Evolutionary conservation across 2,113 vertebrate genomes (phyloP).

Genomic region (Lichenostomus cassidix): DNA sequence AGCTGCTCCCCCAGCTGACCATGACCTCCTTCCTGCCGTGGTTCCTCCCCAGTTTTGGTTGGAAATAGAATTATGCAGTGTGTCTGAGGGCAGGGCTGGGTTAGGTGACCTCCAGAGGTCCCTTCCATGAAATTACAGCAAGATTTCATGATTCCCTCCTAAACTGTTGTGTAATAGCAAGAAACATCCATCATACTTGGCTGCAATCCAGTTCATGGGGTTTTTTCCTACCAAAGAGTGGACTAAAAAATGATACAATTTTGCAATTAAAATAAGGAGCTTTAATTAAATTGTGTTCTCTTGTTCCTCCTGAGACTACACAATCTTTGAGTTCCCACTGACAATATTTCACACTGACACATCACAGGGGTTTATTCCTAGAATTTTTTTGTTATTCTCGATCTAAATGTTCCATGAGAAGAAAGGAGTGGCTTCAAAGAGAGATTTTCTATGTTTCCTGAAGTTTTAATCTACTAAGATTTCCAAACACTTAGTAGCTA

Average conservation of each 20-base stretch:
- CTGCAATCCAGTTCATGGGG: background rate
- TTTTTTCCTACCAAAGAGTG: background rate
- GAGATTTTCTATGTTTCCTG: background rate
- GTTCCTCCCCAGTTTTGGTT: background rate
- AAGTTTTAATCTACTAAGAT: background rate
- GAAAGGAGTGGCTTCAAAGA: background rate
- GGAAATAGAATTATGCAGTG: background rate
- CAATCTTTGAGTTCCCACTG: background rate
- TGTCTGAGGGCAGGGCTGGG: background rate
- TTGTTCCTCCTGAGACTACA: background rate
- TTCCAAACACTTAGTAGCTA: background rate
- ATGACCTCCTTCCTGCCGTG: background rate
- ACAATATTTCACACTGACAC: background rate
- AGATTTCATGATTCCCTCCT: background rate
- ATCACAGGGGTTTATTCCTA: background rate
- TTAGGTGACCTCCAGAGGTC: background rate
- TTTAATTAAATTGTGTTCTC: conserved; percentile 16
- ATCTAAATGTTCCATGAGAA: background rate
- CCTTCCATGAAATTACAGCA: background rate
- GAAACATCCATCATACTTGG: background rate
- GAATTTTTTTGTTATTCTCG: background rate
- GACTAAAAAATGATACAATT: background rate
- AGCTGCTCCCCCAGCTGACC: background rate
- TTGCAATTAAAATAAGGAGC: conserved; percentile 13
- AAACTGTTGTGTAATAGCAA: background rate